phyloP scores from a whole-genome alignment of 2,888 invertebrate species.

The Zaprionus bogoriensis region DNA sequence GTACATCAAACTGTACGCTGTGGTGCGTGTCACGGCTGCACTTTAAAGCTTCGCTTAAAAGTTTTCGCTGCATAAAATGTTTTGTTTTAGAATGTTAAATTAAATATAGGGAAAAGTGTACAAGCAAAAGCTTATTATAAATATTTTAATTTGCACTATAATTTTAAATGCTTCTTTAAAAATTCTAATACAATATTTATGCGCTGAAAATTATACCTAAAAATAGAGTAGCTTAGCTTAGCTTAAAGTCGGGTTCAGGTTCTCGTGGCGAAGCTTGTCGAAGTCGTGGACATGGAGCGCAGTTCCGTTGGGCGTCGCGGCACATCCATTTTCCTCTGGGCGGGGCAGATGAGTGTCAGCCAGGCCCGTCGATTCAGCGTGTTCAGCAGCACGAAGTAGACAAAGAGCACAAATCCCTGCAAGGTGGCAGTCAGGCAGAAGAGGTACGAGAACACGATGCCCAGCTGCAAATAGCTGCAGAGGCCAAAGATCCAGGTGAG shows the following conservation, averaged over 20 bases:
- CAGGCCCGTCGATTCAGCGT: constrained; percentile 81
- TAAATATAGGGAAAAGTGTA: too few relatives aligned
- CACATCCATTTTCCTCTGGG: constrained; percentile 29
- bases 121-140: too few relatives aligned
- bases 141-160: too few relatives aligned
- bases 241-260: neutral
- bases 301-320: constrained; percentile 37
- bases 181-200: too few relatives aligned
- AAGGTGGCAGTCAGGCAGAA: constrained; percentile 86
- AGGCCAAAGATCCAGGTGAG: constrained; percentile 86
- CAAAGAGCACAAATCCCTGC: constrained; percentile 86
- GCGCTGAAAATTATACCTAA: too few relatives aligned
- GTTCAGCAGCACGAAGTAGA: constrained; percentile 86
- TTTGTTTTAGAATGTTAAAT: too few relatives aligned
- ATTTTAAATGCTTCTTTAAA: too few relatives aligned
- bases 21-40: too few relatives aligned
- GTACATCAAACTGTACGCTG: too few relatives aligned
- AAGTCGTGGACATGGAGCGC: constrained; percentile 45
- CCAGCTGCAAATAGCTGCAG: constrained; percentile 84
- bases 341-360: constrained; percentile 43
- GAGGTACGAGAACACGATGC: constrained; percentile 85
- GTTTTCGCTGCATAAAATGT: too few relatives aligned
- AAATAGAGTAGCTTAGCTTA: too few relatives aligned
- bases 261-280: constrained; percentile 22
- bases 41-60: too few relatives aligned